These are phyloP conservation scores for Synanthedon andrenaeformis DNA, from an alignment of 2,888 invertebrate species.

Conservation along the genomic window DNA sequence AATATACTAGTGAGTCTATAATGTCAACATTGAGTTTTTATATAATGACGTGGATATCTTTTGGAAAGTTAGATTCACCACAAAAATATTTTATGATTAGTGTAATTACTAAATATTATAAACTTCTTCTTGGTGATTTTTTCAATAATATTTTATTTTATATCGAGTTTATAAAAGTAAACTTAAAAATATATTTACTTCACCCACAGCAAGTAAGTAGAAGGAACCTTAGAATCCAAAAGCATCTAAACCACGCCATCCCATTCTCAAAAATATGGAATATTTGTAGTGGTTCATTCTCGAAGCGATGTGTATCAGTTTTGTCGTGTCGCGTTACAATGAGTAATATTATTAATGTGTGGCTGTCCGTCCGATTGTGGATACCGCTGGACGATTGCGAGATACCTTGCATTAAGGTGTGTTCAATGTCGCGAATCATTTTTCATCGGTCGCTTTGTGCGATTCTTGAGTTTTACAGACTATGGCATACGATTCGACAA, in stretches of 20 bases:
- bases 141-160: too few species aligned
- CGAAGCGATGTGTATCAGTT: conserved; percentile 30
- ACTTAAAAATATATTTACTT: too few species aligned
- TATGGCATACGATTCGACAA: conserved; percentile 45
- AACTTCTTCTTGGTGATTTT: too few species aligned
- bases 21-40: too few species aligned
- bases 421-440: conserved; percentile 48
- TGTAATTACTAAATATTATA: too few species aligned
- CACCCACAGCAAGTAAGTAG: too few species aligned
- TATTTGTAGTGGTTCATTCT: conserved; percentile 15
- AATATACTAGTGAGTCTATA: too few species aligned
- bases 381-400: conserved; percentile 29
- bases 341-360: conserved; percentile 64
- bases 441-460: conserved; percentile 28
- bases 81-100: too few species aligned
- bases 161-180: too few species aligned
- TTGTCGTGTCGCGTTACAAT: conserved; percentile 40
- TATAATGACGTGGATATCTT: too few species aligned
- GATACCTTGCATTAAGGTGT: conserved; percentile 60
- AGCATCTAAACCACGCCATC: conserved; percentile 11
- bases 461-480: conserved; percentile 15
- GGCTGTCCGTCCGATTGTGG: conserved; percentile 46
- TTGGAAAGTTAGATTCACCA: too few species aligned
- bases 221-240: background rate
- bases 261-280: conserved; percentile 11